Base-by-base conservation (phyloP, 1,140 invertebrate genomes). In the Glossosoma conforme region DNA sequence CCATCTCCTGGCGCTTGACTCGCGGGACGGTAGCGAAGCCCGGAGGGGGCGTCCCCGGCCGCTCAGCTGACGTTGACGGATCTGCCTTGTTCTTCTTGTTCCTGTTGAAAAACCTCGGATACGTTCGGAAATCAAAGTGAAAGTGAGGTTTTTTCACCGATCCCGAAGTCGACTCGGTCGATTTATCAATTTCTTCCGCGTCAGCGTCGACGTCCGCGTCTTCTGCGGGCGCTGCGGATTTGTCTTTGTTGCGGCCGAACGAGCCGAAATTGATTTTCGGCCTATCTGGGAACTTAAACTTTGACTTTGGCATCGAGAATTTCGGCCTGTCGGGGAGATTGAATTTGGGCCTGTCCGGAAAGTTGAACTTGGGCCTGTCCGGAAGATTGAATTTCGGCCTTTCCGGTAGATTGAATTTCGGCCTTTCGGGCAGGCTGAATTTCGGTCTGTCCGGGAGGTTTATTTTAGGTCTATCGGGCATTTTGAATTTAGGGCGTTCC, bases 71-170 rank as follows among this genome's bases (percentile, higher is more conserved):
- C 8, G 72, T 69, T 65, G 67, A 66, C 32, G 61, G 44, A 32
- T 65, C 44, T 51, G 69, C 58, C n/a, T 56, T 59, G 21, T 70
- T 73, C 22, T 68, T 68, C 53, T 71, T 81, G 54, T 82, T 84
- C 52, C 75, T 80, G 30, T 79, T 77, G 59, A 90, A 87, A 22
- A 88, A 72, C 44, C 85, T 75, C 1, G 87, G 87, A 65, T 85
- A 87, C 0, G 86, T 89, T 54, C 79, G 79, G 49, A 85, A 84
- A 62, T 86, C 83, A 65, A 87, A 87, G 19, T 82, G 77, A 32
- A 77, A 85, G 62, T 55, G 42, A 20, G 24, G 60, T 59, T 55
- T 63, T 57, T 45, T 58, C 25, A 32, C 44, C 11, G 44, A 61
- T 44, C 17, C 44, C 20, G 38, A 63, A 6, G 56, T 15, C 52